Evolutionary conservation across 2,888 invertebrate genomes (phyloP).

Genomic region (Autographa gamma): DNA sequence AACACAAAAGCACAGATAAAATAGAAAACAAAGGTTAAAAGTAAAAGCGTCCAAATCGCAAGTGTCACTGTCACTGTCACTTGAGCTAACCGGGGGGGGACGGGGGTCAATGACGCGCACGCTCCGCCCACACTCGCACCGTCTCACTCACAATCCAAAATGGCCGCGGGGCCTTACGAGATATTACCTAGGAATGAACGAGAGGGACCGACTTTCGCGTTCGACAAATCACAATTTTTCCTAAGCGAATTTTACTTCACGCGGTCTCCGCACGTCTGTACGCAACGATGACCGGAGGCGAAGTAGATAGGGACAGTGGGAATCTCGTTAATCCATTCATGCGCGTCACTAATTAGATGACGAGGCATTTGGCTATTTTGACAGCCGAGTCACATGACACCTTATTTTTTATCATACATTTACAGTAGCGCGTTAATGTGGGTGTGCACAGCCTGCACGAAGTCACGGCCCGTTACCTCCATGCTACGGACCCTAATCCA

Average conservation of each 20-base stretch:
- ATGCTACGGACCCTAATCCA: no score
- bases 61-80: no score
- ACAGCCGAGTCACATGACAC: no score
- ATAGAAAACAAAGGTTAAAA: no score
- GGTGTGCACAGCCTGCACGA: no score
- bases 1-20: no score
- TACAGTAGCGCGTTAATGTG: no score
- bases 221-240: neutral
- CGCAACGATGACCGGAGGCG: neutral
- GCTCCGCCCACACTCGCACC: neutral
- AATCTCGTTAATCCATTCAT: neutral
- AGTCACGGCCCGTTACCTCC: no score
- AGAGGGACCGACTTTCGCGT: neutral
- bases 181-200: neutral
- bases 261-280: neutral
- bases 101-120: neutral
- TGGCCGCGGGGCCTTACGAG: neutral
- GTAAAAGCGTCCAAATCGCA: no score
- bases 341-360: neutral
- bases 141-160: neutral
- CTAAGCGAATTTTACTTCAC: neutral
- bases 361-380: constrained; percentile 2
- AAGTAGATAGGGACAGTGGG: constrained; percentile 2
- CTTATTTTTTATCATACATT: no score
- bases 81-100: no score